Percentiles rank a stretch among this genome's conserved stretches.
phyloP scores from a whole-genome alignment of 1,140 invertebrate species.

The Drosophila sproati region DNA sequence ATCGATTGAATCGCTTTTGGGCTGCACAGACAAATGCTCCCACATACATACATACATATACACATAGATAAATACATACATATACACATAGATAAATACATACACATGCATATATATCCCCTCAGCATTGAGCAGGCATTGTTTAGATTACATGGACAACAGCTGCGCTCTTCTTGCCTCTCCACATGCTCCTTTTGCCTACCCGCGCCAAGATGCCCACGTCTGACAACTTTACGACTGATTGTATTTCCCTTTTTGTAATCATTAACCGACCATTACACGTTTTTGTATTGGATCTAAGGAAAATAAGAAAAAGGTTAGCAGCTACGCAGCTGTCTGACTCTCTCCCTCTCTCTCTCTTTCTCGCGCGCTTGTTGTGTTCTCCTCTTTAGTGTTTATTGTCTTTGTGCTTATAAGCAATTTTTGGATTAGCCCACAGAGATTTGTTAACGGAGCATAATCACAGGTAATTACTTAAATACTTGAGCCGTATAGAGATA shows the following conservation, averaged over 20 bases:
- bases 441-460: constrained; percentile 34
- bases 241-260: constrained; percentile 57
- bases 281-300: constrained; percentile 20
- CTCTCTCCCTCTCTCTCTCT: constrained; percentile 29
- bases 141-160: constrained; percentile 71
- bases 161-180: constrained; percentile 17
- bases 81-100: background rate
- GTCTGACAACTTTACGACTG: constrained; percentile 48
- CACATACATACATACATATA: background rate
- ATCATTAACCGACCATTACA: constrained; percentile 74
- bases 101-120: constrained; percentile 1
- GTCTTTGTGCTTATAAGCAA: constrained; percentile 36
- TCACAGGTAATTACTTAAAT: constrained; percentile 38
- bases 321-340: constrained; percentile 4
- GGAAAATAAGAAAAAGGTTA: constrained; percentile 3
- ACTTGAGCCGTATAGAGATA: background rate
- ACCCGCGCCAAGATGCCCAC: constrained; percentile 1
- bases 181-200: background rate
- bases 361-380: background rate
- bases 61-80: background rate
- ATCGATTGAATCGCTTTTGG: constrained; percentile 51
- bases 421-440: constrained; percentile 40
- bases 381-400: background rate
- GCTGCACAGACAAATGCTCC: constrained; percentile 19
- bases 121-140: constrained; percentile 62